Base-by-base conservation (phyloP, 2,888 invertebrate species). In the Latrodectus hesperus region DNA sequence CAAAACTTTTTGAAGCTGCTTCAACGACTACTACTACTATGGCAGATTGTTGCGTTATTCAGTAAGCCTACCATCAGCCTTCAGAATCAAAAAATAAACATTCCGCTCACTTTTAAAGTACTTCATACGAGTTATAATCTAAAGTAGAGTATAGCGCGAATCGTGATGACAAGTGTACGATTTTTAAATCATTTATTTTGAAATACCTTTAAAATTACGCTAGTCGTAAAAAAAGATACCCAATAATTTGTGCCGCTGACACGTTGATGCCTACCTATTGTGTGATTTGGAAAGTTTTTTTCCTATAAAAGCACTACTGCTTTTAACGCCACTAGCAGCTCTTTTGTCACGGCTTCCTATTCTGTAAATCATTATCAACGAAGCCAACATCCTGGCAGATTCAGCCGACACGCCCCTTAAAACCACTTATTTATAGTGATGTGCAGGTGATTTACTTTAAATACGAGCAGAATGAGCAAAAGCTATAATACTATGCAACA, bases 361-460 rank as follows among this genome's bases (percentile, higher is more conserved):
- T 60, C 14, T 14, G 9, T 60, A 60, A 60, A 9, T 60, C 60
- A 60, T 60, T 9, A 60, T 60, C 60, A 60, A 60, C 60, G 60
- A 60, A 60, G 60, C 60, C 60, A 11, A 60, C 60, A 60, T 60
- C 60, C 60, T 60, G 60, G 60, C 60, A 60, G 8, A 60, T 60
- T 60, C 60, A 60, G 10, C n/a, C 12, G n/a, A n/a, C 12, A n/a
- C 12, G n/a, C 60, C n/a, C n/a, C 60, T n/a, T 16, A 60, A 60
- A 60, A 11, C 60, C 12, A 60, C 5, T n/a, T 11, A 16, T 60
- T 38, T 38, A 38, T 38, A 38, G 38, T 1, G 60, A 60, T 16
- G n/a, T 60, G n/a, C 60, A 60, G 60, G 60, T 60, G 60, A 60
- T 60, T 60, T 60, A 60, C 14, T 60, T 60, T 60, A 60, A 60